Conservation (phyloP, 1,140 invertebrate genomes). For the Formica exsecta region DNA sequence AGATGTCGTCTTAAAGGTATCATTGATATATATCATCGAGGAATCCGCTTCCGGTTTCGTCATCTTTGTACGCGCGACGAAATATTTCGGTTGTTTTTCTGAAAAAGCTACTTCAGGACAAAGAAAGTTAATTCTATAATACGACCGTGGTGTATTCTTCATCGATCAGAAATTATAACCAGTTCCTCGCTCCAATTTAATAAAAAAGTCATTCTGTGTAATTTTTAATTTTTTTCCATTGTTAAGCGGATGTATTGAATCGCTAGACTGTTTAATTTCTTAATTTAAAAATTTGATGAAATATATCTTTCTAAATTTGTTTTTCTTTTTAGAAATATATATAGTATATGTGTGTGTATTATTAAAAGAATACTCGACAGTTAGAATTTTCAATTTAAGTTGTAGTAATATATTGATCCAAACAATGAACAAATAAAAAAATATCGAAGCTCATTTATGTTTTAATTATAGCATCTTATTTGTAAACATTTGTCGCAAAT, state of each 20-base stretch:
- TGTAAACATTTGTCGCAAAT: background rate
- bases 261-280: background rate
- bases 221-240: background rate
- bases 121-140: constrained; percentile 10
- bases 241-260: background rate
- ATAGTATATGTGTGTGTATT: no score
- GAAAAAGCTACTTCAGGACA: background rate
- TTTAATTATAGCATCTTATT: background rate
- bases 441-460: background rate
- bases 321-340: background rate
- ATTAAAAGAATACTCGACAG: no score
- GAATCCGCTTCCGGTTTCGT: constrained; percentile 15
- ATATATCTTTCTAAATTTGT: background rate
- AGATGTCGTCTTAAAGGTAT: constrained; percentile 10
- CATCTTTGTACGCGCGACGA: background rate
- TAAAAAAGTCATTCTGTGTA: background rate
- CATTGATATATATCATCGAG: constrained; percentile 6
- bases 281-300: background rate
- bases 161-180: background rate
- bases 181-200: background rate
- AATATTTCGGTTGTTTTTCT: background rate
- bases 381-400: no score
- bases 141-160: background rate
- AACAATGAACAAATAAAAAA: background rate
- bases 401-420: no score